phyloP scores from a whole-genome alignment of 2,888 invertebrate genomes.

The Sylvicola cinctus region DNA sequence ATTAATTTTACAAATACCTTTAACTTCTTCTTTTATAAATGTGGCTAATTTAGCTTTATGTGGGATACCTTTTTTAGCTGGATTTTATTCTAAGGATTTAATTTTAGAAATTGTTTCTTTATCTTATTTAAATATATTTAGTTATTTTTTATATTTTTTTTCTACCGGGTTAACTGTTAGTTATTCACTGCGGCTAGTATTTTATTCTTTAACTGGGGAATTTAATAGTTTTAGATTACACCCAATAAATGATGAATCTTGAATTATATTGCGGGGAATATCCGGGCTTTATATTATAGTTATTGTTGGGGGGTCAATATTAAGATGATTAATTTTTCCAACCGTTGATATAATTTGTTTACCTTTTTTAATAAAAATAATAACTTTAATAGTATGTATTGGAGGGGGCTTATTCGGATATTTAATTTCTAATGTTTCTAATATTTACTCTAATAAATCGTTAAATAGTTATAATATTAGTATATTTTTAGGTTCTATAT shows the following conservation, averaged over 20 bases:
- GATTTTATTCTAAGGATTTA: conserved; percentile 43
- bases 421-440: conserved; percentile 26
- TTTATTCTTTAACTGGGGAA: conserved; percentile 30
- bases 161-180: conserved; percentile 35
- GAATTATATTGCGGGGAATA: conserved; percentile 29
- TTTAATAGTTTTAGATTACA: conserved; percentile 28
- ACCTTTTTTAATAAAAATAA: conserved; percentile 28
- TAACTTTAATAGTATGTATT: conserved; percentile 30
- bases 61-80: conserved; percentile 41
- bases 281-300: conserved; percentile 28
- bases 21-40: conserved; percentile 33
- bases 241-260: conserved; percentile 30
- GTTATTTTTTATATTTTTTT: conserved; percentile 33
- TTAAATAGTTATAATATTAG: conserved; percentile 21
- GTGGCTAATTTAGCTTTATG: conserved; percentile 37
- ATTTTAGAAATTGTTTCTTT: conserved; percentile 35
- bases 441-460: conserved; percentile 25
- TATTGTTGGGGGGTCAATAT: conserved; percentile 30
- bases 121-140: conserved; percentile 30
- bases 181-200: conserved; percentile 34
- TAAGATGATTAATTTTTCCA: conserved; percentile 34
- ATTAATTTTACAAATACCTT: conserved; percentile 27
- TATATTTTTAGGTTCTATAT: conserved; percentile 26
- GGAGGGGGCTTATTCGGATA: conserved; percentile 24
- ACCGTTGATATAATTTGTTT: conserved; percentile 32